Conservation (phyloP, 2,113 vertebrate species). For the Periophthalmus modestus region DNA sequence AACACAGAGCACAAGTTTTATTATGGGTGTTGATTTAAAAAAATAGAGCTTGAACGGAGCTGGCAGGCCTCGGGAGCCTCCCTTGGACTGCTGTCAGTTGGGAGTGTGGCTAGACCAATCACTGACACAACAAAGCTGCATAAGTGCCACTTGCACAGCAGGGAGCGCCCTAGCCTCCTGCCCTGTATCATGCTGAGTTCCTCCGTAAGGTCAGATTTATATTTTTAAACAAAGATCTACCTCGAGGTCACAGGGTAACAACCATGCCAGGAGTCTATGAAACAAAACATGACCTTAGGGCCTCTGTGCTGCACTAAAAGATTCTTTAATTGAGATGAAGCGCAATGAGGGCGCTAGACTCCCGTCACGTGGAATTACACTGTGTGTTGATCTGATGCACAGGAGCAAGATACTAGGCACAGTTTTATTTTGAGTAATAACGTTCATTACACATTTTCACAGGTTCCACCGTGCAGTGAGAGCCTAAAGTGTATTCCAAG, state of each 20-base stretch:
- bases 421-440: conserved; percentile 54
- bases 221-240: conserved; percentile 68
- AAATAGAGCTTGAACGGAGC: conserved; percentile 73
- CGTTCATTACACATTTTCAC: conserved; percentile 47
- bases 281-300: conserved; percentile 62
- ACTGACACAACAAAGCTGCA: conserved; percentile 69
- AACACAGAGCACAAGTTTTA: conserved; percentile 33
- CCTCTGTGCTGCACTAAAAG: conserved; percentile 46
- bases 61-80: conserved; percentile 82
- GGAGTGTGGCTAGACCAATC: conserved; percentile 73
- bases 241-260: conserved; percentile 74
- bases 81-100: conserved; percentile 79
- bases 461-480: conserved; percentile 33
- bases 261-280: conserved; percentile 60
- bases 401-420: conserved; percentile 42
- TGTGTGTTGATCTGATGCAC: conserved; percentile 54
- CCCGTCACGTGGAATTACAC: conserved; percentile 60
- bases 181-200: conserved; percentile 57
- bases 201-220: conserved; percentile 65
- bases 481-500: conserved; percentile 43
- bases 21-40: conserved; percentile 21
- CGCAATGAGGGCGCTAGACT: conserved; percentile 57
- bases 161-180: conserved; percentile 77
- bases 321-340: conserved; percentile 73
- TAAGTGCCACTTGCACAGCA: conserved; percentile 78